phyloP scores from a whole-genome alignment of 2,113 vertebrate genomes.

The Naja naja region DNA sequence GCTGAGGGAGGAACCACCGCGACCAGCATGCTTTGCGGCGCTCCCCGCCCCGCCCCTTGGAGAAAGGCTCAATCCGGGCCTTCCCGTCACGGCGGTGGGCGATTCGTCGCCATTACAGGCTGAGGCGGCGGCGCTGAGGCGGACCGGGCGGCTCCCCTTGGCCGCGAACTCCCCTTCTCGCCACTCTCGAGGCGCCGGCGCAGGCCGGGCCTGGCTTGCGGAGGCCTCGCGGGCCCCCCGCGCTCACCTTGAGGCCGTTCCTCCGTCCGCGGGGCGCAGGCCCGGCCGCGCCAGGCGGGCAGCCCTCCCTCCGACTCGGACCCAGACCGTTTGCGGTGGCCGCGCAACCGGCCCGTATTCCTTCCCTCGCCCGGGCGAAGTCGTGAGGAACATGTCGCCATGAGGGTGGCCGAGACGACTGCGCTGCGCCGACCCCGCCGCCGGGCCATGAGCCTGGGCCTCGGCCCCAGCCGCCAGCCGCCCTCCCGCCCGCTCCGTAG shows the following conservation, averaged over 20 bases:
- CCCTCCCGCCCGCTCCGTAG: constrained; percentile 72
- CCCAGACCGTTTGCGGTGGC: constrained; percentile 45
- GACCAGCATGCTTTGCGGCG: background rate
- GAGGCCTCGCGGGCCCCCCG: background rate
- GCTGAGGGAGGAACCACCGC: background rate
- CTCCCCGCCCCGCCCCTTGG: background rate
- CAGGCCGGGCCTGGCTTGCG: background rate
- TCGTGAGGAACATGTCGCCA: constrained; percentile 89
- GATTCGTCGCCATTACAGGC: constrained; percentile 80
- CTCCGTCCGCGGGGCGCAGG: constrained; percentile 35
- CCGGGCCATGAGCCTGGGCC: constrained; percentile 92
- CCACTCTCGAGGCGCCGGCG: background rate
- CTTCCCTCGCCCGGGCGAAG: constrained; percentile 46
- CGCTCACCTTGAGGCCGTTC: constrained; percentile 22
- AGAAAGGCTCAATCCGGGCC: constrained; percentile 72
- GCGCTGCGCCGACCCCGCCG: constrained; percentile 76
- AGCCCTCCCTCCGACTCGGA: constrained; percentile 19
- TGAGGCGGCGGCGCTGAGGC: background rate
- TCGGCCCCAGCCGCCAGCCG: constrained; percentile 35
- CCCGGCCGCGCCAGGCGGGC: constrained; percentile 45
- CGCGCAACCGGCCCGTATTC: constrained; percentile 28
- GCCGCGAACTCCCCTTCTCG: background rate
- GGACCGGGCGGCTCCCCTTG: background rate
- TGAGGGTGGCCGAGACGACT: constrained; percentile 79
- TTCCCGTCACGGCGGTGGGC: constrained; percentile 69